Evolutionary conservation across 2,888 invertebrate genomes (phyloP), one percentile per base, ranked within the genome.

Genomic region (Andrena praecox): DNA sequence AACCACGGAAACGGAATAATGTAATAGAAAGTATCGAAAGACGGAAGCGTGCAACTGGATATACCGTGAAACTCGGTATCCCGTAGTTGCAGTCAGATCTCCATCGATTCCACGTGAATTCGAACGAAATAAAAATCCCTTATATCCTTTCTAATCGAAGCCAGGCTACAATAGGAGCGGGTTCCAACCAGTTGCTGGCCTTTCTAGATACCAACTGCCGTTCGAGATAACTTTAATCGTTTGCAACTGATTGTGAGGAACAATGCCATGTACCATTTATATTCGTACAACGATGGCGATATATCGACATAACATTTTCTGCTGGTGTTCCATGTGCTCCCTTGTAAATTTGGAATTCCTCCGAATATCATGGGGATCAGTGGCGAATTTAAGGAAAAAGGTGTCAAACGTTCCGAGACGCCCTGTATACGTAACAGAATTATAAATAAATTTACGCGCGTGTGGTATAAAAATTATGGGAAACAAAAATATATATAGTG

Each of bases 11-110:
- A 52, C 29, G 4, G 56, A 20, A 71, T 56, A 56, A 67, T 59
- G 64, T 50, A 64, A 69, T 81, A 81, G 80, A 81, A 81, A 81
- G 80, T 80, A 69, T 73, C 50, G 54, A 50, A 68, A 69, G 80
- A 80, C 73, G 80, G 80, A 81, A 81, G 52, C 63, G 27, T 20
- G 63, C 59, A 31, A 54, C 64, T 69, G 48, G 48, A 76, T 59
- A 67, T 48, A 64, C 29, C 20, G 54, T 56, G 24, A 68, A 59
- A 31, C 68, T 8, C 24, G 69, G 52, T 48, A 35, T 70, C 35
- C 56, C 31, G 20, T 35, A 16, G 16, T 74, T n/a, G 27, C 64
- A 33, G 52, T 10, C 64, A 12, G 63, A 60, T 80, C 70, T 79
- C 64, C 60, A 71, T 79, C 60, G 59, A 7, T 12, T 29, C 16